These are phyloP conservation scores for Brachionus angularis DNA, from an alignment of 1,140 invertebrate species.

Conservation along the genomic window DNA sequence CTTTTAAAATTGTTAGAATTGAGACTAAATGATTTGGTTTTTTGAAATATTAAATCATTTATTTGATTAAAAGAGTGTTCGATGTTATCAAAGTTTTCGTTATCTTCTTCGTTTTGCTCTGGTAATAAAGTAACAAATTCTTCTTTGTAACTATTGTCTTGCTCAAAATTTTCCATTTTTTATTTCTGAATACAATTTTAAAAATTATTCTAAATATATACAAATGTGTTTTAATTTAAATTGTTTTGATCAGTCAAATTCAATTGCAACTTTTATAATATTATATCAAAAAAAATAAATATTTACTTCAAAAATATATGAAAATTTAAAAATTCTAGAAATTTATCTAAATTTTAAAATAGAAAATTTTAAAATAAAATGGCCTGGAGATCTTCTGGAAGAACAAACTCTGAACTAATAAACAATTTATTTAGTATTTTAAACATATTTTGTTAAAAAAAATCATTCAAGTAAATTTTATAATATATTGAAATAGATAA, in stretches of 20 bases:
- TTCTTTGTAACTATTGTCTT: not conserved
- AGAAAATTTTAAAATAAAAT: not conserved
- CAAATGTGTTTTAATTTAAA: too few species aligned
- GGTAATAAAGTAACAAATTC: not conserved
- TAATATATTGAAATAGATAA: too few species aligned
- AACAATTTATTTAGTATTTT: conserved; percentile 38
- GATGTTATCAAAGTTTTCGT: not conserved
- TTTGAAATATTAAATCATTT: not conserved
- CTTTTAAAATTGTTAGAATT: conserved; percentile 3
- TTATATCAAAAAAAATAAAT: too few species aligned
- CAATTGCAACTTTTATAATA: not conserved
- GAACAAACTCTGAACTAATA: conserved; percentile 28
- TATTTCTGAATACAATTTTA: not conserved
- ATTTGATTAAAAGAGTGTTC: not conserved
- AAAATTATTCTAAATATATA: not conserved
- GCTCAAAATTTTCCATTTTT: not conserved
- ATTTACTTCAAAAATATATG: too few species aligned
- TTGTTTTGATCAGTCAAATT: too few species aligned
- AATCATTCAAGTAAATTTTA: too few species aligned
- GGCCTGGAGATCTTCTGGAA: conserved; percentile 42
- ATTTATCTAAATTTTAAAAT: not conserved
- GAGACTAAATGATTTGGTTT: not conserved
- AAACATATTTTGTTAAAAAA: not conserved
- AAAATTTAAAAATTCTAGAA: too few species aligned
- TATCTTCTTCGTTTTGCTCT: not conserved